phyloP scores from a whole-genome alignment of 2,797 vertebrate genomes.

The Macroramphosus scolopax region DNA sequence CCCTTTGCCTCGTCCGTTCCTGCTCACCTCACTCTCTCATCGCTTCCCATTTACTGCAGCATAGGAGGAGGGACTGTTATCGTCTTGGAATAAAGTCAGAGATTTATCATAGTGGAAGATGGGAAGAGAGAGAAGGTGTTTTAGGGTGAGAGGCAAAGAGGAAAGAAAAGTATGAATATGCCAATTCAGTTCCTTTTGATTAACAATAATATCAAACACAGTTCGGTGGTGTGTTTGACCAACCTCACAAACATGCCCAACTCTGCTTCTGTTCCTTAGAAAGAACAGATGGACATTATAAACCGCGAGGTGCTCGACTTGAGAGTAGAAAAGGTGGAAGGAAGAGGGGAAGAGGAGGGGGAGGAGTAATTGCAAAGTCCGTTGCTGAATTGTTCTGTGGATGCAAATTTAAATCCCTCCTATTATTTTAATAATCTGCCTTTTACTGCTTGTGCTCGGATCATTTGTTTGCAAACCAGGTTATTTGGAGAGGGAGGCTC shows the following conservation, averaged over 20 bases:
- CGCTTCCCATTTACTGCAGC: constrained; percentile 85
- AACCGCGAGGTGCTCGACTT: constrained; percentile 41
- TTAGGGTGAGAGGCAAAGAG: too few relatives aligned
- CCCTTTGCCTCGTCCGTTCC: constrained; percentile 69
- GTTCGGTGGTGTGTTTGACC: constrained; percentile 4
- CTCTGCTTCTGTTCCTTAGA: constrained; percentile 28
- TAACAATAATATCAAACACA: constrained; percentile 2
- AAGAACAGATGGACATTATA: constrained; percentile 70
- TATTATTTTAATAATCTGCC: constrained; percentile 95
- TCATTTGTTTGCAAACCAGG: constrained; percentile 98
- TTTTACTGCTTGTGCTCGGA: constrained; percentile 90
- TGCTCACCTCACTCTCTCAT: constrained; percentile 66
- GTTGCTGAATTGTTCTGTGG: constrained; percentile 80
- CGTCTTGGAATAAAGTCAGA: constrained; percentile 69
- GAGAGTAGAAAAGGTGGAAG: constrained; percentile 58
- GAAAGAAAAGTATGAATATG: too few relatives aligned
- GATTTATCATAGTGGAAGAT: constrained; percentile 62
- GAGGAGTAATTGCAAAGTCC: constrained; percentile 73
- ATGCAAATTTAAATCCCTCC: constrained; percentile 90
- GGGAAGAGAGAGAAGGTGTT: constrained; percentile 35
- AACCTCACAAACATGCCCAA: constrained; percentile 18
- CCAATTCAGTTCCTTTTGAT: too few relatives aligned
- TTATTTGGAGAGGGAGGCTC: constrained; percentile 95
- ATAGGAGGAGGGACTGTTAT: constrained; percentile 68
- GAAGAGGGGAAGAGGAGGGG: constrained; percentile 55